Evolutionary conservation across 2,888 invertebrate species (phyloP).

Genomic region (Mimas tiliae): DNA sequence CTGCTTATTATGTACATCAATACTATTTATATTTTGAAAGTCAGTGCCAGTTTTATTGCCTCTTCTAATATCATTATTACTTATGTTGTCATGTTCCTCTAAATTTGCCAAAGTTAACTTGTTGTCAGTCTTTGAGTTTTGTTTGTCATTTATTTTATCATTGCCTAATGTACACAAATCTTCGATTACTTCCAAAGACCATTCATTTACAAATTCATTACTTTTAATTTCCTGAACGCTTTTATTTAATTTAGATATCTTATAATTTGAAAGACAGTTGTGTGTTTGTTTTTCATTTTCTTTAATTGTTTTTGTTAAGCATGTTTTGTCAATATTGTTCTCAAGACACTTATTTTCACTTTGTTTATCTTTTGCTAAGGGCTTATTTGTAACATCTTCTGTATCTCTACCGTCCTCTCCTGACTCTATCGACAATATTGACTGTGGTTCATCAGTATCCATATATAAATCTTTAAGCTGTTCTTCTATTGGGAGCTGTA

Average conservation of each 20-base stretch:
- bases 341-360: neutral
- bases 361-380: conserved; percentile 25
- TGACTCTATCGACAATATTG: conserved; percentile 52
- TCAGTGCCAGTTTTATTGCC: neutral
- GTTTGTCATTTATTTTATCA: conserved; percentile 12
- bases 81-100: conserved; percentile 44
- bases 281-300: too few species aligned
- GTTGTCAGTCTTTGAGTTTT: neutral
- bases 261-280: conserved; percentile 33
- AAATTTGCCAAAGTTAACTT: conserved; percentile 17
- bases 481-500: conserved; percentile 41
- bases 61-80: neutral
- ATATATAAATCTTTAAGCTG: conserved; percentile 51
- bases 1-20: neutral
- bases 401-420: conserved; percentile 47
- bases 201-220: neutral
- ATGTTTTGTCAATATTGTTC: neutral
- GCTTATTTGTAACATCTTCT: conserved; percentile 32
- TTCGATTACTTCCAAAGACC: conserved; percentile 11
- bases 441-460: conserved; percentile 51
- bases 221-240: neutral
- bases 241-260: conserved; percentile 47
- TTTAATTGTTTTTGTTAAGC: neutral
- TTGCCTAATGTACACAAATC: conserved; percentile 18
- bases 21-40: neutral